Evolutionary conservation across 2,113 vertebrate genomes (phyloP).

Genomic region (Misgurnus mizolepis): DNA sequence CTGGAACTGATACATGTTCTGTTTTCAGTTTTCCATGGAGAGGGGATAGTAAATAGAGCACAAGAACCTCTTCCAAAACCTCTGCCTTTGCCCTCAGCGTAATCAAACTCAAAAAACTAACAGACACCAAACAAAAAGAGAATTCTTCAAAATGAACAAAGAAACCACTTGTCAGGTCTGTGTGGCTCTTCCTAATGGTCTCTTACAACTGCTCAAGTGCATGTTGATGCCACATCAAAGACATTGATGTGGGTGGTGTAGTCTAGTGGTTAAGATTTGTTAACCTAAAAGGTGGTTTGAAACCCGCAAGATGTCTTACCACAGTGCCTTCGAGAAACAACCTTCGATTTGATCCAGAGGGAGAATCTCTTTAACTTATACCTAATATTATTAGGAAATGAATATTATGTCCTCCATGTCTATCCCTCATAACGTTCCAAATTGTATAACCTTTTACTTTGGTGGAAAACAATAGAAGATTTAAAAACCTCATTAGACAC

Average conservation of each 20-base stretch:
- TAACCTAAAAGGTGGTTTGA: conserved; percentile 10
- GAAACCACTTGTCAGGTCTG: background rate
- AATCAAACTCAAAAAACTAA: conserved; percentile 33
- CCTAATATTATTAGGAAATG: no score
- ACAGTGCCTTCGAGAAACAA: background rate
- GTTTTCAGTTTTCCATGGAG: conserved; percentile 38
- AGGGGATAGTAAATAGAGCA: conserved; percentile 32
- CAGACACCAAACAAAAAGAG: background rate
- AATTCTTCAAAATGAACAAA: conserved; percentile 16
- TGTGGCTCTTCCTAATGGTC: background rate
- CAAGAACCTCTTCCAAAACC: conserved; percentile 20
- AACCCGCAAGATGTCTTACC: background rate
- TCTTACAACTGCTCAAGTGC: background rate
- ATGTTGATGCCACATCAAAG: background rate
- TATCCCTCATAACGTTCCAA: no score
- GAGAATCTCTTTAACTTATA: no score
- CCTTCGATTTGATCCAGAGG: background rate
- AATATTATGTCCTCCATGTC: no score
- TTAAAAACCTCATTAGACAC: no score
- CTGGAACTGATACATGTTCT: conserved; percentile 33
- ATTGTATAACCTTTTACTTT: no score
- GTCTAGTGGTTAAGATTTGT: background rate
- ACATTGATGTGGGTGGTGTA: background rate
- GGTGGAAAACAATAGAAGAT: no score
- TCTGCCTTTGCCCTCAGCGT: conserved; percentile 34